Evolutionary conservation across 1,140 invertebrate genomes (phyloP), one percentile per base, ranked within the genome.

Genomic region (Drosophila orena): DNA sequence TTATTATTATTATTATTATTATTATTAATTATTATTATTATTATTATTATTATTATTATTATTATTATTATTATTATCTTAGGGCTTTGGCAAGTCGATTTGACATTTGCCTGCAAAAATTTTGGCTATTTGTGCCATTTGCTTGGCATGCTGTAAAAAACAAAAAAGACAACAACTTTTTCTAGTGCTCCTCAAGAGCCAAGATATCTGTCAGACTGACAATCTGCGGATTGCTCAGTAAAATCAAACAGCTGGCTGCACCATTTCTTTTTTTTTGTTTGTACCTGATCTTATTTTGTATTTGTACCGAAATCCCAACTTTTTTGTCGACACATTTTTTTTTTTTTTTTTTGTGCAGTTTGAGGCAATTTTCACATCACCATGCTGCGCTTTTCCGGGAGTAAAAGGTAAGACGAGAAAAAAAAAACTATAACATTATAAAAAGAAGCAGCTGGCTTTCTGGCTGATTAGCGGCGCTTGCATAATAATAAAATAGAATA

Each of bases 321-420:
- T 57, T 46, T 54, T 65, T 71, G 68, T 69, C 62, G 62, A 52
- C 73, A 77, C 73, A 69, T 40, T 69, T 69, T 60, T 58, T 17
- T 17, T 17, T 17, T 46, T 40, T 69, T 69, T 60, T 58, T 17
- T 17, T 17, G 0, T 46, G 10, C 43, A 34, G 52, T 58, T 47
- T 12, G 22, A 11, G 52, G 46, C 61, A 88, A 83, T 88, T 86
- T 88, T 72, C 59, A 56, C 55, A 83, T 86, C 75, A 52, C 40
- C 75, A 81, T 69, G 79, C 79, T 83, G 83, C 64, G 42, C 64
- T 53, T 49, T 53, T 53, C 27, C 57, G 37, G 57, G 34, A 14
- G 14, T 14, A 47, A n/a, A n/a, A 17, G 37, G 11, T 44, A 66
- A 60, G 35, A 37, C n/a, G 30, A 10, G n/a, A 7, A 15, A 49